These are phyloP conservation scores for Eupithecia exiguata DNA, from an alignment of 2,888 invertebrate species.

Conservation along the genomic window DNA sequence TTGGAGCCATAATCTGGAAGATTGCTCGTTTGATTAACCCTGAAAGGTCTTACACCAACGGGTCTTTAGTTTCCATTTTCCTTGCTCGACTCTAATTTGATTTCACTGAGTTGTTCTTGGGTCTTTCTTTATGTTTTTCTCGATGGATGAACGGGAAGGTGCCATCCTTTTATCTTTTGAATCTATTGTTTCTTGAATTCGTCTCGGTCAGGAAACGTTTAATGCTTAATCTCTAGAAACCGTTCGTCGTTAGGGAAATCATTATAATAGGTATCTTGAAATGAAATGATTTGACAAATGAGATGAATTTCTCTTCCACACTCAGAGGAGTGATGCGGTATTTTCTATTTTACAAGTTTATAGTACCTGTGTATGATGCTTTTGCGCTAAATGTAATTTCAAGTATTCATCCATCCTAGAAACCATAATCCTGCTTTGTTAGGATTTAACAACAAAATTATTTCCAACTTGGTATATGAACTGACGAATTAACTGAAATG, in stretches of 20 bases:
- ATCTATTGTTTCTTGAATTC: slow-evolving; percentile 14
- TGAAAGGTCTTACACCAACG: slow-evolving; percentile 48
- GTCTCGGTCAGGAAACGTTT: neutral
- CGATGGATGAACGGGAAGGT: slow-evolving; percentile 12
- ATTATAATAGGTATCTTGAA: neutral
- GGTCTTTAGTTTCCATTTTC: slow-evolving; percentile 39
- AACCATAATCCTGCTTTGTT: neutral
- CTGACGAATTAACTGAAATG: neutral
- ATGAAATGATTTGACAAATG: too few species aligned
- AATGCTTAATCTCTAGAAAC: neutral
- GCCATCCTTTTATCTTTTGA: slow-evolving; percentile 19
- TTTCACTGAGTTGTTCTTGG: slow-evolving; percentile 24
- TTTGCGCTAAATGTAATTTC: too few species aligned
- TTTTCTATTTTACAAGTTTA: too few species aligned
- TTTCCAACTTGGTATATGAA: neutral
- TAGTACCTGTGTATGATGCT: too few species aligned
- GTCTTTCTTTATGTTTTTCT: slow-evolving; percentile 17
- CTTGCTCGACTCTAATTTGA: slow-evolving; percentile 36
- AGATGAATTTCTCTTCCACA: too few species aligned
- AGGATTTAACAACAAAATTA: neutral
- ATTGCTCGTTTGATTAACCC: slow-evolving; percentile 64
- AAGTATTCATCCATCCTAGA: neutral
- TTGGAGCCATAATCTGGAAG: slow-evolving; percentile 59
- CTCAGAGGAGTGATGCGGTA: too few species aligned
- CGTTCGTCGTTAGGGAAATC: neutral